These are phyloP conservation scores for Drosophila imparisetae DNA, from an alignment of 2,888 invertebrate genomes.

Conservation along the genomic window DNA sequence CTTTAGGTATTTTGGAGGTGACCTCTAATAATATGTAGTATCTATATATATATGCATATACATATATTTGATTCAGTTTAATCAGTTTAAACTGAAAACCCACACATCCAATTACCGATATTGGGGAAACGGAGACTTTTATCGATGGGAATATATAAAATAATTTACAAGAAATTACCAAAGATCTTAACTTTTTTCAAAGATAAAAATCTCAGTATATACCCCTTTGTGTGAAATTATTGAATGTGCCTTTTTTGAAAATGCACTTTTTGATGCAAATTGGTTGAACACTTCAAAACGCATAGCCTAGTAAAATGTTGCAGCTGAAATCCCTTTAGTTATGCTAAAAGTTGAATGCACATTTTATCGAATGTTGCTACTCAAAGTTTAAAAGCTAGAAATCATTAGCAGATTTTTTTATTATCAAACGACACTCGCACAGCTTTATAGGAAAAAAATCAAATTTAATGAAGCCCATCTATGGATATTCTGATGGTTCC, in stretches of 20 bases:
- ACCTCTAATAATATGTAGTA: not conserved
- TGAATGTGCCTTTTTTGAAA: not conserved
- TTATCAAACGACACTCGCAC: too few species aligned
- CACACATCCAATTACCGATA: not conserved
- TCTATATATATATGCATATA: not conserved
- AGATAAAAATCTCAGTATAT: not conserved
- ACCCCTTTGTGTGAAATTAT: not conserved
- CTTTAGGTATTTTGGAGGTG: not conserved
- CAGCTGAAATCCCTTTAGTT: not conserved
- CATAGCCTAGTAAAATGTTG: not conserved
- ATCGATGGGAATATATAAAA: not conserved
- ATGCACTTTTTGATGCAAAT: not conserved
- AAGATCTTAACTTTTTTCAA: not conserved
- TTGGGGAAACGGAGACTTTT: not conserved
- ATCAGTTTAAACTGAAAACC: not conserved
- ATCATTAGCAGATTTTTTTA: too few species aligned
- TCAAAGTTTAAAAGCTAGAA: too few species aligned
- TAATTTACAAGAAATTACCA: not conserved
- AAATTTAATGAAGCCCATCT: too few species aligned
- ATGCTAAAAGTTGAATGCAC: not conserved
- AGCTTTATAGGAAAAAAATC: too few species aligned
- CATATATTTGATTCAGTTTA: not conserved
- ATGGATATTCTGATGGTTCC: too few species aligned
- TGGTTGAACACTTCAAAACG: too few species aligned
- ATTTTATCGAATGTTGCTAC: not conserved